Evolutionary conservation across 1,140 invertebrate species (phyloP), one percentile per base, ranked within the genome.

Genomic region (Aricia agestis): DNA sequence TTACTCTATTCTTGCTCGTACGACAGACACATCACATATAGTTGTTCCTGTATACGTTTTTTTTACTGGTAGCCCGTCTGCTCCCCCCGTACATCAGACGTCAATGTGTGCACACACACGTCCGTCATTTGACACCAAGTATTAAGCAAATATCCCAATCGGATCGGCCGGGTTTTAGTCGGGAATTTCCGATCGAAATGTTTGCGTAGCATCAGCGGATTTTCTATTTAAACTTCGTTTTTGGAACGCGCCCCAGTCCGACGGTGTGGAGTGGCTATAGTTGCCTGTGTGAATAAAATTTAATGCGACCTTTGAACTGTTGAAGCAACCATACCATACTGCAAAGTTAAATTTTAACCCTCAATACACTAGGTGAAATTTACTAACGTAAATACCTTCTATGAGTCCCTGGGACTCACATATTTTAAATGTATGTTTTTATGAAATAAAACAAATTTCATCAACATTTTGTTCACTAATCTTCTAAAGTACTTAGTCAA

Each of bases 131-230:
- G 17, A 63, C 59, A 17, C 59, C 59, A 63, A 63, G 59, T 63
- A 63, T 63, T 63, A 63, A 63, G 59, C 59, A 63, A 63, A 63
- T 63, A 63, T 63, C 18, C 59, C 18, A 11, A 63, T 19, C 19
- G 59, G 18, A 19, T 19, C 59, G 17, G 19, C 17, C 18, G 18
- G 19, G 19, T 63, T 19, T 63, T 63, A 63, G 59, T 63, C 19
- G 59, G 18, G 59, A 63, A 63, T 25, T 63, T 63, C 59, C 17
- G 59, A 59, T 59, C n/a, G 19, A 19, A 52, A 52, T 52, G 45
- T 52, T 52, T 52, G 13, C 45, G 45, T 52, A 52, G 45, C 13
- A 15, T 52, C 9, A 2, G 9, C 13, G 45, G 45, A 52, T 52
- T 52, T 52, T 52, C 45, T 52, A 52, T 52, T 52, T 52, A 52